Base-by-base conservation (phyloP, 1,140 invertebrate genomes). In the Drosophila bifasciata region DNA sequence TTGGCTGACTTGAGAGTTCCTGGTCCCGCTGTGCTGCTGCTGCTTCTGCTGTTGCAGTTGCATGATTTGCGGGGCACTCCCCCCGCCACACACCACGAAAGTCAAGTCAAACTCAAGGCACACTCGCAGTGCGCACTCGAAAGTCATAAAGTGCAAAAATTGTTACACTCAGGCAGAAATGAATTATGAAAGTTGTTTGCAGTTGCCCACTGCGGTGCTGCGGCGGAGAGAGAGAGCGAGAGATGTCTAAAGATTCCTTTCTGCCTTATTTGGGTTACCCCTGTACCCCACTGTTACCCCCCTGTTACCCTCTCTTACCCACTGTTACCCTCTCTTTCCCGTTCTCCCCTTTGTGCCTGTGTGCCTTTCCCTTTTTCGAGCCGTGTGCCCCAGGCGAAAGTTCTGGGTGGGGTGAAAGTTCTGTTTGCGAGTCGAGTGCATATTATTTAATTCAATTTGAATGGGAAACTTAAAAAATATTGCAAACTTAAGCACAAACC, bases 111-210 rank as follows among this genome's bases (percentile, higher is more conserved):
- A 71, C 48, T 68, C 73, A 68, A 59, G 59, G 58, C 68, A 73
- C 69, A 74, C 63, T 74, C 79, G 66, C 62, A 40, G 79, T 57
- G 74, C 81, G 77, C 73, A 86, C 81, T 85, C 77, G 60, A 86
- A 85, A 85, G 81, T 85, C 81, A 81, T 85, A 85, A 85, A 85
- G 81, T 85, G 83, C 81, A 85, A 85, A 85, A 85, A 85, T 85
- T 86, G 81, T 85, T 85, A 85, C 81, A 85, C 81, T 85, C 81
- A 85, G 83, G 83, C 81, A 86, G 81, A 85, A 85, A 85, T 85
- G 81, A 85, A 86, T 85, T 85, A 85, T 85, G 81, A 85, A 85
- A 85, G 81, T 85, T 81, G 73, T 77, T 76, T 74, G 23, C 61
- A 76, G 57, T 61, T 67, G 32, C n/a, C n/a, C n/a, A n/a, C n/a